Evolutionary conservation across 2,797 vertebrate genomes (phyloP).

Genomic region (Acipenser oxyrinchus): DNA sequence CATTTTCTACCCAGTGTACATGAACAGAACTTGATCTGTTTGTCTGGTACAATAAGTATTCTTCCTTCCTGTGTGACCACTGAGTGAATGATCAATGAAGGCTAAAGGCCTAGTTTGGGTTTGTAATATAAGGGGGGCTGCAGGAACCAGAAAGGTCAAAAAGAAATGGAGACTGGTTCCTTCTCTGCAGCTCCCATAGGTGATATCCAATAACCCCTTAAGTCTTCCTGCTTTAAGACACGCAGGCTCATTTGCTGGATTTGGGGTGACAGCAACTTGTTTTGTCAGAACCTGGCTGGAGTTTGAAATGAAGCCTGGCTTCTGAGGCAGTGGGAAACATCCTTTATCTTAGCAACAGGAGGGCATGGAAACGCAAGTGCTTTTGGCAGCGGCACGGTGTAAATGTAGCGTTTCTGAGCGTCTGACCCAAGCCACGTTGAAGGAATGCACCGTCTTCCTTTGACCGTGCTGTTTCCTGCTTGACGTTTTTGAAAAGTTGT

Average conservation of each 20-base stretch:
- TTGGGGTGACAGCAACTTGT: constrained; percentile 63
- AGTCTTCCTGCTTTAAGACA: constrained; percentile 55
- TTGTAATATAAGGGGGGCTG: constrained; percentile 38
- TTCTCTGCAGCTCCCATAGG: constrained; percentile 60
- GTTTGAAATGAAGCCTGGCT: constrained; percentile 54
- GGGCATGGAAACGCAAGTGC: constrained; percentile 57
- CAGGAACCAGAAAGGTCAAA: neutral
- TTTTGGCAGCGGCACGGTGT: constrained; percentile 57
- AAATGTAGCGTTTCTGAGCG: constrained; percentile 58
- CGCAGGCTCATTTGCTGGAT: constrained; percentile 59
- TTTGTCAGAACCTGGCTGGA: constrained; percentile 57
- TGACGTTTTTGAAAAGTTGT: constrained; percentile 49
- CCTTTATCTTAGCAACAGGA: constrained; percentile 68
- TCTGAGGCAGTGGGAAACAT: constrained; percentile 52
- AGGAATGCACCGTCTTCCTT: constrained; percentile 61
- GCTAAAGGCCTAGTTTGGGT: constrained; percentile 40
- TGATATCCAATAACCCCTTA: constrained; percentile 78
- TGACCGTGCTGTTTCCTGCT: constrained; percentile 73
- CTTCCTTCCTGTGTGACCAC: constrained; percentile 60
- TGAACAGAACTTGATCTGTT: constrained; percentile 59
- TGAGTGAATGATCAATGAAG: constrained; percentile 46
- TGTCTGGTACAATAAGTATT: constrained; percentile 44
- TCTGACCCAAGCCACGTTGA: constrained; percentile 57
- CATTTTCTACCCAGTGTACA: no score
- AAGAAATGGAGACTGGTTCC: constrained; percentile 68